These are phyloP conservation scores for Alectura lathami DNA, from an alignment of 2,113 vertebrate genomes.

Conservation along the genomic window DNA sequence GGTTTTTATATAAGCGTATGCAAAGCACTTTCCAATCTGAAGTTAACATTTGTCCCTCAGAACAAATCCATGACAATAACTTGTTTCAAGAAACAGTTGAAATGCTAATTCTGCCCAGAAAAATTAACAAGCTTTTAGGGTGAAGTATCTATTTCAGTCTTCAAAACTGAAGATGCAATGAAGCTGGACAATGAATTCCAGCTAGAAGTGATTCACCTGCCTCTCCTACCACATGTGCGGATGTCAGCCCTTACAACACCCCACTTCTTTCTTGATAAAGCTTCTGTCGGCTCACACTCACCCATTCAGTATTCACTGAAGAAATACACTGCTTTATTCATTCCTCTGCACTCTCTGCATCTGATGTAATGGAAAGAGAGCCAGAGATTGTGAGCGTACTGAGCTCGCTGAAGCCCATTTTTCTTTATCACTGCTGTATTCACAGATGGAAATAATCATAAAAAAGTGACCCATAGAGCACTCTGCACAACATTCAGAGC, in stretches of 20 bases:
- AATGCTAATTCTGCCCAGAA: not conserved
- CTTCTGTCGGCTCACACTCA: not conserved
- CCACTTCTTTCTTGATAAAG: not conserved
- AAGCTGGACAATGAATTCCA: not conserved
- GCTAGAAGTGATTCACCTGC: not conserved
- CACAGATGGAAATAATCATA: not conserved
- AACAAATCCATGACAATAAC: not conserved
- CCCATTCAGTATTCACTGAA: conserved; percentile 28
- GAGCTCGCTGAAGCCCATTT: not conserved
- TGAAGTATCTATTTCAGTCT: not conserved
- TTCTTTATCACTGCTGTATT: not conserved
- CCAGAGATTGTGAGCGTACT: not conserved
- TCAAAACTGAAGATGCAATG: not conserved
- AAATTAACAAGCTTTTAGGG: not conserved
- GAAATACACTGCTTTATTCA: conserved; percentile 30
- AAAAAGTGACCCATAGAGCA: not conserved
- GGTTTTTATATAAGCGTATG: fast-evolving
- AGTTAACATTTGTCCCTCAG: not conserved
- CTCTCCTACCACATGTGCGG: not conserved
- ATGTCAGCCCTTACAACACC: not conserved
- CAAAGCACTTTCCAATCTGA: not conserved
- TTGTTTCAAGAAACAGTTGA: not conserved
- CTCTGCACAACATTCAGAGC: not conserved
- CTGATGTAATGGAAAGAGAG: not conserved
- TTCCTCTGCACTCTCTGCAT: not conserved